Conservation (phyloP, 30 jellyfish, hydroid and myxozoan species). For the Aurelia sp. region DNA sequence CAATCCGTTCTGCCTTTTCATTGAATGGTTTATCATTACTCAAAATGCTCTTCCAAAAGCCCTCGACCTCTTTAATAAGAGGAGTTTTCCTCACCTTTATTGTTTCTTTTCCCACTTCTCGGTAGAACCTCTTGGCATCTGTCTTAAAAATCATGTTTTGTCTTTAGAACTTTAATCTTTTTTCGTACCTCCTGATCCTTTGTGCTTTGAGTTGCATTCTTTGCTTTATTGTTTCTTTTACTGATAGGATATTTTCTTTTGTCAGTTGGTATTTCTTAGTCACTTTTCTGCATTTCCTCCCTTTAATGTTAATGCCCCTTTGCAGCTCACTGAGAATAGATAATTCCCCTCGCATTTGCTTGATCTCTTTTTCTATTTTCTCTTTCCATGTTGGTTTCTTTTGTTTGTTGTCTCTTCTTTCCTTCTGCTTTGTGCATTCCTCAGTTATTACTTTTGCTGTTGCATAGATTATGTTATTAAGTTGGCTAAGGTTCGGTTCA, state of each 20-base stretch:
- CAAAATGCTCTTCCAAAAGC: constrained; percentile 41
- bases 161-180: constrained; percentile 24
- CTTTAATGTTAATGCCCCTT: too few species aligned
- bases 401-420: neutral
- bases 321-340: too few species aligned
- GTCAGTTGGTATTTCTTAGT: too few species aligned
- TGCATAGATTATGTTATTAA: constrained; percentile 7
- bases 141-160: constrained; percentile 31
- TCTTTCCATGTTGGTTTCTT: too few species aligned
- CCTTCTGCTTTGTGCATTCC: constrained; percentile 1
- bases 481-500: neutral
- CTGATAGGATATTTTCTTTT: too few species aligned
- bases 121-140: constrained; percentile 24
- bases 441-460: neutral
- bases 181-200: constrained; percentile 24
- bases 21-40: constrained; percentile 12
- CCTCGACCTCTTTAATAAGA: neutral
- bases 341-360: too few species aligned
- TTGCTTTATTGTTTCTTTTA: too few species aligned
- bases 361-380: constrained; percentile 2
- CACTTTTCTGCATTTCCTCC: too few species aligned
- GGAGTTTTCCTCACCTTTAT: constrained; percentile 14
- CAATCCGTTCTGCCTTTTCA: constrained; percentile 24
- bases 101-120: constrained; percentile 15
- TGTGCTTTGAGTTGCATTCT: too few species aligned